phyloP scores from a whole-genome alignment of 2,888 invertebrate genomes.

The Crematogaster levior region DNA sequence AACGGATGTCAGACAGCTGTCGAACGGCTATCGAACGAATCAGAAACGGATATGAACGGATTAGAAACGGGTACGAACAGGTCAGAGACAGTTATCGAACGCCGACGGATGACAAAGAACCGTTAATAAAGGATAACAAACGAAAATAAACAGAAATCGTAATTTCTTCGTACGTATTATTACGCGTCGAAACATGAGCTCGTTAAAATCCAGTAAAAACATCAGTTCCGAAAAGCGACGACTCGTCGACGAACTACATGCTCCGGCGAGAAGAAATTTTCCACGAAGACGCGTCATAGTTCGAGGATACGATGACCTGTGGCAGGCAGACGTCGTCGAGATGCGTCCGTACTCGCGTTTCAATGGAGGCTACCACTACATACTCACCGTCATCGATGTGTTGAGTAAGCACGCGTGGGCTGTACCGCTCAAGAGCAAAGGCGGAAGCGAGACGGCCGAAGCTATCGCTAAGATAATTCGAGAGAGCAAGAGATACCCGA shows the following conservation, averaged over 20 bases:
- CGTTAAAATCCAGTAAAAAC: too few species aligned
- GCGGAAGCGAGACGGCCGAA: background rate
- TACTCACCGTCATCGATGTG: background rate
- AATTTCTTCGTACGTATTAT: too few species aligned
- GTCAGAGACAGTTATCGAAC: too few species aligned
- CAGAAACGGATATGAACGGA: too few species aligned
- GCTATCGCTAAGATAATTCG: background rate
- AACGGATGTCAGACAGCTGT: too few species aligned
- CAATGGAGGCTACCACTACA: background rate
- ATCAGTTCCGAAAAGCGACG: background rate
- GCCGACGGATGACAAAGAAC: too few species aligned
- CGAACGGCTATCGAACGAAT: too few species aligned
- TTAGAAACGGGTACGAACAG: too few species aligned
- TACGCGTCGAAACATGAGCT: too few species aligned
- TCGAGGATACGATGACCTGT: background rate
- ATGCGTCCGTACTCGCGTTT: background rate
- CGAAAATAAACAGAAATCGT: too few species aligned
- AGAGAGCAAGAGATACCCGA: background rate
- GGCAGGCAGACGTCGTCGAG: background rate
- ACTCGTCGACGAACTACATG: background rate
- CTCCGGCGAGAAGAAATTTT: background rate
- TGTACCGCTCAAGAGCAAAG: background rate
- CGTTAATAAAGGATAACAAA: too few species aligned
- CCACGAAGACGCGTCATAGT: background rate
- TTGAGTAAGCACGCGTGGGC: background rate